Base-by-base conservation (phyloP, 92 coral and sea anemone species). In the Virgularia gustaviana region DNA sequence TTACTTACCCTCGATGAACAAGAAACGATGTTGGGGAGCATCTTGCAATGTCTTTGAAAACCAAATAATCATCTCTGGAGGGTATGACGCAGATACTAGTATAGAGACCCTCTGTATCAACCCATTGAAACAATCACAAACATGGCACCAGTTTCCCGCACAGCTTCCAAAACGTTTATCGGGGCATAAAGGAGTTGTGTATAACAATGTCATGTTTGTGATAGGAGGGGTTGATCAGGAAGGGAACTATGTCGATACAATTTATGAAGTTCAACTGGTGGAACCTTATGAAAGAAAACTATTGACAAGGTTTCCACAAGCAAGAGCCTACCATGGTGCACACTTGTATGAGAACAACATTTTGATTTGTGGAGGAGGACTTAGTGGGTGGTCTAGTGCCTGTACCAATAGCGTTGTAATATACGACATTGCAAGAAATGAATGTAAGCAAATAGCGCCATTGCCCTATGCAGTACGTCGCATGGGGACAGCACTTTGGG, bases 291-390 rank as follows among this genome's bases (percentile, higher is more conserved):
- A 24, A 4, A 36, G 25, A 9, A 62, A 23, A 2, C 3, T 9
- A 23, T 36, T 34, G 27, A 4, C 1, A 5, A 32, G n/a, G 20
- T 2, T 62, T 0, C 70, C 70, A 3, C 70, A 62, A 36, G 27
- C 70, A 62, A 62, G 47, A 39, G 4, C 24, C 18, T 3, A 39
- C 44, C 70, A 62, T 62, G 70, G 70, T 15, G 39, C 49, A 2
- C 45, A 9, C 27, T 18, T 62, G 44, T 24, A n/a, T 1, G 23
- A 62, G 28, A 16, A 36, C 37, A 62, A 62, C 28, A 62, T 62
- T 32, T 62, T 62, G 8, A 62, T 62, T 36, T 62, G 34, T 31
- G 70, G 70, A 4, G 70, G 70, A 35, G 39, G 45, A 35, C 34
- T 15, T 34, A 13, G 9, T 18, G 15, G 19, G 16, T 2, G 1